phyloP scores from a whole-genome alignment of 2,888 invertebrate genomes.

The Eilema sororculum region DNA sequence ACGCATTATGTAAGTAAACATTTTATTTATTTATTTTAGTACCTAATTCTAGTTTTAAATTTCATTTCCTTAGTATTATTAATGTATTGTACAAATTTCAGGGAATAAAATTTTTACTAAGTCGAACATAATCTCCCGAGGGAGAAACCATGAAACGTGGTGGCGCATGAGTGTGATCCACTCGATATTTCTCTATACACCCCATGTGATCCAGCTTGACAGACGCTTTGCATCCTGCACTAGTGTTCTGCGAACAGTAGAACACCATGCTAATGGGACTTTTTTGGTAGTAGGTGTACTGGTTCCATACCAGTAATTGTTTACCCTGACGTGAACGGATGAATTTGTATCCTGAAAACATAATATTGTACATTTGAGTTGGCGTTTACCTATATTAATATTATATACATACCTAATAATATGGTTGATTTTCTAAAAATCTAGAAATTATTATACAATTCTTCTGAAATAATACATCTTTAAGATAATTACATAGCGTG shows the following conservation, averaged over 20 bases:
- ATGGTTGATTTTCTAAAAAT: too few species aligned
- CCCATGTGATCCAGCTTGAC: background rate
- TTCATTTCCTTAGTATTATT: too few species aligned
- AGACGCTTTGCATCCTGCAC: background rate
- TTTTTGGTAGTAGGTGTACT: background rate
- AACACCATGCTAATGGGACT: background rate
- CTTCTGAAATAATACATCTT: too few species aligned
- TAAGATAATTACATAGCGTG: too few species aligned
- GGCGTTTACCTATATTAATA: background rate
- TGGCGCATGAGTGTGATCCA: background rate
- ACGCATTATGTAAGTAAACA: too few species aligned
- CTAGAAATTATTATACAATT: too few species aligned
- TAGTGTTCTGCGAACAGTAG: constrained; percentile 1
- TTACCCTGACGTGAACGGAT: constrained; percentile 9
- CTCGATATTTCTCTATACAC: background rate
- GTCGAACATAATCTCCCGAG: background rate
- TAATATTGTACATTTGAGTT: background rate
- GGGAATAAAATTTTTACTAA: background rate
- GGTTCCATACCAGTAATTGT: constrained; percentile 1
- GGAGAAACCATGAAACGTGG: background rate
- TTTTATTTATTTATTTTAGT: too few species aligned
- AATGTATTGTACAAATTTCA: too few species aligned
- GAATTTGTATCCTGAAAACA: constrained; percentile 17
- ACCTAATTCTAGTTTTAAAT: too few species aligned
- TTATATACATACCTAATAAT: background rate